A percentile compares a stretch with the other conserved stretches of the same genome.
phyloP scores from a whole-genome alignment of 2,888 invertebrate species.

The Philereme transversata region DNA sequence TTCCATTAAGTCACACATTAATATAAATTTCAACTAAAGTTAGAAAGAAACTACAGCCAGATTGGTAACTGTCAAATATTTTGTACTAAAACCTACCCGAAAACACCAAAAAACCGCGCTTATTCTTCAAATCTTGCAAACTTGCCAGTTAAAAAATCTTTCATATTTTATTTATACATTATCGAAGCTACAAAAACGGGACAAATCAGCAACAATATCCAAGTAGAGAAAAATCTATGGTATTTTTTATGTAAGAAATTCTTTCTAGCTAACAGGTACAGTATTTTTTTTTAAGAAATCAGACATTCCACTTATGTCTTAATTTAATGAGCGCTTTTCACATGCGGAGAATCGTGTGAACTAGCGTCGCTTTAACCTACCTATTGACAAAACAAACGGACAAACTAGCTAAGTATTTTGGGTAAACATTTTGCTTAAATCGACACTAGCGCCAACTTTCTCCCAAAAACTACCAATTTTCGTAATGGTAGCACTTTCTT shows the following conservation, averaged over 20 bases:
- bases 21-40: constrained; percentile 57
- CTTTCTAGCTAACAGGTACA: constrained; percentile 82
- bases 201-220: constrained; percentile 67
- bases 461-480: constrained; percentile 25
- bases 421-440: constrained; percentile 76
- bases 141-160: constrained; percentile 18
- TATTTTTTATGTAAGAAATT: constrained; percentile 64
- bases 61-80: constrained; percentile 56
- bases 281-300: constrained; percentile 54
- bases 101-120: constrained; percentile 17
- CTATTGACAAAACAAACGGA: constrained; percentile 66
- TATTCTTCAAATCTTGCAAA: constrained; percentile 19
- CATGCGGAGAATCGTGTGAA: constrained; percentile 39
- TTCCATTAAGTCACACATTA: constrained; percentile 28
- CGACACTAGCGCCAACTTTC: constrained; percentile 49
- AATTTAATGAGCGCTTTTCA: constrained; percentile 52
- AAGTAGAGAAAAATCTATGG: constrained; percentile 52
- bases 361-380: constrained; percentile 50
- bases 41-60: constrained; percentile 54
- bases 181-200: constrained; percentile 28
- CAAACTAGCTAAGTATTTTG: constrained; percentile 73
- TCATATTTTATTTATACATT: neutral
- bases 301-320: constrained; percentile 77
- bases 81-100: constrained; percentile 50
- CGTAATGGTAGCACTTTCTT: neutral